phyloP scores from a whole-genome alignment of 2,888 invertebrate species.

The Acanthococcus lagerstroemiae region DNA sequence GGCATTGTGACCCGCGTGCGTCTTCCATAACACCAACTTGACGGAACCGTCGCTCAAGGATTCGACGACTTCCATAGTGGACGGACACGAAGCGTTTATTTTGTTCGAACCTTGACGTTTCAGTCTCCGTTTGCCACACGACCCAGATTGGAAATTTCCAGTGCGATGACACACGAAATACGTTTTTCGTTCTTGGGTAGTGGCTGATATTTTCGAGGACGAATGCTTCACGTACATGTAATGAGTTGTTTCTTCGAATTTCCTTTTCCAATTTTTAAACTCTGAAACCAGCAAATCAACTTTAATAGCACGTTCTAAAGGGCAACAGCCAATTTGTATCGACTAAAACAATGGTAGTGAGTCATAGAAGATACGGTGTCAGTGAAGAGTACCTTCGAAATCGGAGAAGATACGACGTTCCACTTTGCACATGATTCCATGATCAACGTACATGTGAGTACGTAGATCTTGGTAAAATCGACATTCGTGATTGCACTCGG shows the following conservation, averaged over 20 bases:
- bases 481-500: constrained; percentile 24
- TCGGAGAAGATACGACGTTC: constrained; percentile 11
- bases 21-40: constrained; percentile 22
- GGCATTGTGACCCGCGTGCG: constrained; percentile 22
- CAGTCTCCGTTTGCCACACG: constrained; percentile 23
- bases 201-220: constrained; percentile 14
- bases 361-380: neutral
- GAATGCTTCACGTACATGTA: constrained; percentile 25
- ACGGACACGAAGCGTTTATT: constrained; percentile 26
- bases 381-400: constrained; percentile 6
- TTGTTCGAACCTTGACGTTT: constrained; percentile 22
- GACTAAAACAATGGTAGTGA: too few species aligned
- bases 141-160: constrained; percentile 23
- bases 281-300: neutral
- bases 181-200: constrained; percentile 19
- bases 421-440: constrained; percentile 22
- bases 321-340: too few species aligned
- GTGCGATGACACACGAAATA: constrained; percentile 25
- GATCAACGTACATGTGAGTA: constrained; percentile 18
- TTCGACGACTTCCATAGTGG: constrained; percentile 23
- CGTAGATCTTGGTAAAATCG: constrained; percentile 22
- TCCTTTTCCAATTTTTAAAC: constrained; percentile 22
- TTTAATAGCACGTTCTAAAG: too few species aligned
- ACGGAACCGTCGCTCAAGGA: constrained; percentile 20
- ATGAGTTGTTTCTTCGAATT: constrained; percentile 23